Conservation (phyloP, 1,140 invertebrate genomes). For the Lithobius niger region DNA sequence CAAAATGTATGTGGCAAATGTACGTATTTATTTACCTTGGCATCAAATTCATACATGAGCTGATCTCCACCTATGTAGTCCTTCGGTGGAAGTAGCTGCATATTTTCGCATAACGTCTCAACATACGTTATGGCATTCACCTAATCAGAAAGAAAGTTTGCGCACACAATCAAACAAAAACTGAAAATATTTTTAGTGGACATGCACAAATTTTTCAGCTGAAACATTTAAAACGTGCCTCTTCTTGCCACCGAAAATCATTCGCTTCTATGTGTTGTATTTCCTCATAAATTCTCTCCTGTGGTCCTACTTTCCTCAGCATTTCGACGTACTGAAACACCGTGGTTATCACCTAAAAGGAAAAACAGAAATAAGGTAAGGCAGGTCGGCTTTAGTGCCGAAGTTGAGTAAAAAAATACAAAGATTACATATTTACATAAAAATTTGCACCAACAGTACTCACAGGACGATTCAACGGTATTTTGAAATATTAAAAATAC, state of each 20-base stretch:
- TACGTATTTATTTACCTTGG: slow-evolving; percentile 37
- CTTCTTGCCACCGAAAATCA: slow-evolving; percentile 19
- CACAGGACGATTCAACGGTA: too few species aligned
- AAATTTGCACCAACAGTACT: too few species aligned
- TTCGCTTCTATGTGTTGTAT: slow-evolving; percentile 53
- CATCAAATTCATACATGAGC: slow-evolving; percentile 63
- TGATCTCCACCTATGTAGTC: slow-evolving; percentile 62
- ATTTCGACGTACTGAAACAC: slow-evolving; percentile 61
- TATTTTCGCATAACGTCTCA: slow-evolving; percentile 55
- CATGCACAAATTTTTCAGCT: too few species aligned
- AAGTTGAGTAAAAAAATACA: too few species aligned
- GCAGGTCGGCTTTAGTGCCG: too few species aligned
- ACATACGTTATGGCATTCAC: slow-evolving; percentile 58
- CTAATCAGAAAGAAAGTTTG: slow-evolving; percentile 25
- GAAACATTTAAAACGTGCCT: too few species aligned
- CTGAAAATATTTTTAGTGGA: too few species aligned
- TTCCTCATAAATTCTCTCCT: slow-evolving; percentile 66
- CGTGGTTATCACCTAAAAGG: slow-evolving; percentile 48
- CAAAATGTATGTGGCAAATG: too few species aligned
- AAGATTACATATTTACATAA: too few species aligned
- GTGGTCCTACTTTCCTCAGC: slow-evolving; percentile 49
- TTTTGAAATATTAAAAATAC: too few species aligned
- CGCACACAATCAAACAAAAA: background rate
- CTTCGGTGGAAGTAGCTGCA: slow-evolving; percentile 60
- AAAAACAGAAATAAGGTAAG: too few species aligned